Percentiles rank a stretch among this genome's conserved stretches.
phyloP scores from a whole-genome alignment of 2,888 invertebrate species.

The Eulithis prunata region DNA sequence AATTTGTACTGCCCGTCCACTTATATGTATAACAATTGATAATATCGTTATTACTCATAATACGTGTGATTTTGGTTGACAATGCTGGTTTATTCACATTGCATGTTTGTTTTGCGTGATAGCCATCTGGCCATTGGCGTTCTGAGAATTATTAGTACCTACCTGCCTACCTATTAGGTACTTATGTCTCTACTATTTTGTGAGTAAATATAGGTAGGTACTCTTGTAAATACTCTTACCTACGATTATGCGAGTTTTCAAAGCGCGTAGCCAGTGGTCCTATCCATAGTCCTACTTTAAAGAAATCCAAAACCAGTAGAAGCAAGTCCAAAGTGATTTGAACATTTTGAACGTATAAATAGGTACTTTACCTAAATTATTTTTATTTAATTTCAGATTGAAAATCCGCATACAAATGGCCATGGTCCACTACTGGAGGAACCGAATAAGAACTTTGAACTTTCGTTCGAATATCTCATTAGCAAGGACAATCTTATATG shows the following conservation, averaged over 20 bases:
- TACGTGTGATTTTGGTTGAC: neutral
- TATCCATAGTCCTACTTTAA: too few species aligned
- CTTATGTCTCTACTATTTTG: too few species aligned
- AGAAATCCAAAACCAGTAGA: too few species aligned
- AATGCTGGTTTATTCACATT: conserved; percentile 8
- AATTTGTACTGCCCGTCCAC: too few species aligned
- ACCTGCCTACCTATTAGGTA: too few species aligned
- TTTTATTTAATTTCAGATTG: conserved; percentile 53
- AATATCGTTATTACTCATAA: neutral
- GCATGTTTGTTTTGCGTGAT: conserved; percentile 20
- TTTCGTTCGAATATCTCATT: conserved; percentile 98
- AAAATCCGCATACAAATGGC: conserved; percentile 67
- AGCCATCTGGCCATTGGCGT: conserved; percentile 20
- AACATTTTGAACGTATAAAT: too few species aligned
- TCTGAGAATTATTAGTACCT: conserved; percentile 8
- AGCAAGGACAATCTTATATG: conserved; percentile 96
- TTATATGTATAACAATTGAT: too few species aligned
- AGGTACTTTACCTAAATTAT: too few species aligned
- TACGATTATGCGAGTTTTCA: too few species aligned
- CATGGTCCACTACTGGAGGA: conserved; percentile 71
- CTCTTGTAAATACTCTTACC: neutral
- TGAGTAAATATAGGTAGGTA: neutral
- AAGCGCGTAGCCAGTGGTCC: too few species aligned
- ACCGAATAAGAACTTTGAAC: conserved; percentile 86
- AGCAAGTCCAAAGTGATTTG: too few species aligned